Percentiles rank a stretch among this genome's conserved stretches.
Conservation (phyloP, 2,888 invertebrate genomes). For the Deladenus siricidicola region DNA sequence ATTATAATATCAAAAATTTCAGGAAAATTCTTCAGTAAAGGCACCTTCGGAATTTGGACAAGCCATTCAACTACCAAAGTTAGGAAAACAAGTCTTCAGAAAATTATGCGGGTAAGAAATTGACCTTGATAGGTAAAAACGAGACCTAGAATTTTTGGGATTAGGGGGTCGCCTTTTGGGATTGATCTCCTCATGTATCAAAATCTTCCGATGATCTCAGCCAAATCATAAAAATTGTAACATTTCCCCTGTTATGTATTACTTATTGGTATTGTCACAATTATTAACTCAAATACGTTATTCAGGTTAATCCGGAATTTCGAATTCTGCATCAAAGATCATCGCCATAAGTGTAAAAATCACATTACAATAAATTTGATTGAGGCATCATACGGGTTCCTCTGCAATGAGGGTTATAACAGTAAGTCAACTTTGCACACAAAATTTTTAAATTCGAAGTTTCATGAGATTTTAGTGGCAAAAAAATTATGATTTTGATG, state of each 20-base stretch:
- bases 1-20: too few relatives aligned
- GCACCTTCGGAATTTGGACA: slow-evolving; percentile 30
- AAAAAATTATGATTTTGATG: too few relatives aligned
- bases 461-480: background rate
- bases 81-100: slow-evolving; percentile 50
- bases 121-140: too few relatives aligned
- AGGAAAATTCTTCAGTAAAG: slow-evolving; percentile 1
- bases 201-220: too few relatives aligned
- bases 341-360: slow-evolving; percentile 37
- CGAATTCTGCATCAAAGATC: slow-evolving; percentile 46
- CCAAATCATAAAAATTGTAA: too few relatives aligned
- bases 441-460: slow-evolving; percentile 1
- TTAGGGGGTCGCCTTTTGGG: too few relatives aligned
- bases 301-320: slow-evolving; percentile 49
- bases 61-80: slow-evolving; percentile 45
- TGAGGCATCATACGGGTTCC: slow-evolving; percentile 51
- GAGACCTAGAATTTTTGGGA: too few relatives aligned
- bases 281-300: background rate
- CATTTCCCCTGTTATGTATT: too few relatives aligned
- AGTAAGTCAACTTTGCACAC: slow-evolving; percentile 32
- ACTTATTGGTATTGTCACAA: too few relatives aligned
- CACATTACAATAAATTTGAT: slow-evolving; percentile 52
- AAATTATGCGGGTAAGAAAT: slow-evolving; percentile 46
- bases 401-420: slow-evolving; percentile 52
- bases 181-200: too few relatives aligned